Conservation (phyloP, 2,888 invertebrate species). For the Ypsolopha sequella region DNA sequence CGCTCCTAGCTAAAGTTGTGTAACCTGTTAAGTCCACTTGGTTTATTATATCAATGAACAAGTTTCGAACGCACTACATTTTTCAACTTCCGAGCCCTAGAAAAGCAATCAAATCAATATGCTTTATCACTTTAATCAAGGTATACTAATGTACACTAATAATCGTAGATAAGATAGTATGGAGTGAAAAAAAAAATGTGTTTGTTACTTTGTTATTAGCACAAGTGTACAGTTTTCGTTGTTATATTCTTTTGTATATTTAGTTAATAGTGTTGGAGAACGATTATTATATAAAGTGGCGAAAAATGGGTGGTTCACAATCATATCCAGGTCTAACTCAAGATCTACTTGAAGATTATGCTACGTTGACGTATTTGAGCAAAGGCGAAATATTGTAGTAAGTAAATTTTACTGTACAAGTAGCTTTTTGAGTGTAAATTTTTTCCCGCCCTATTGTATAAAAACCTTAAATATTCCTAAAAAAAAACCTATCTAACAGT, state of each 20-base stretch:
- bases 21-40: too few relatives aligned
- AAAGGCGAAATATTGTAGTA: slow-evolving; percentile 74
- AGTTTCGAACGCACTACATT: too few relatives aligned
- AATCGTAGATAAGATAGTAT: slow-evolving; percentile 10
- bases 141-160: not conserved
- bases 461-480: too few relatives aligned
- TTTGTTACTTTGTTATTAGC: slow-evolving; percentile 5
- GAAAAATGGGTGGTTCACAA: slow-evolving; percentile 59
- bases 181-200: slow-evolving; percentile 6
- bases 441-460: too few relatives aligned
- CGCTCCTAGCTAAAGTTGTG: too few relatives aligned
- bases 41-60: too few relatives aligned
- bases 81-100: too few relatives aligned
- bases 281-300: not conserved
- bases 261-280: too few relatives aligned
- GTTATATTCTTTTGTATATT: not conserved
- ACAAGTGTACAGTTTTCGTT: not conserved
- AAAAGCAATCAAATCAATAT: too few relatives aligned
- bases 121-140: not conserved
- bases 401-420: slow-evolving; percentile 27
- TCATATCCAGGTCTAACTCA: slow-evolving; percentile 63
- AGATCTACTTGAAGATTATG: slow-evolving; percentile 72
- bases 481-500: too few relatives aligned
- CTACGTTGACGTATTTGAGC: slow-evolving; percentile 70
- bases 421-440: too few relatives aligned